Evolutionary conservation across 2,888 invertebrate genomes (phyloP), one percentile per base, ranked within the genome.

Genomic region (Epirrhoe tristata): DNA sequence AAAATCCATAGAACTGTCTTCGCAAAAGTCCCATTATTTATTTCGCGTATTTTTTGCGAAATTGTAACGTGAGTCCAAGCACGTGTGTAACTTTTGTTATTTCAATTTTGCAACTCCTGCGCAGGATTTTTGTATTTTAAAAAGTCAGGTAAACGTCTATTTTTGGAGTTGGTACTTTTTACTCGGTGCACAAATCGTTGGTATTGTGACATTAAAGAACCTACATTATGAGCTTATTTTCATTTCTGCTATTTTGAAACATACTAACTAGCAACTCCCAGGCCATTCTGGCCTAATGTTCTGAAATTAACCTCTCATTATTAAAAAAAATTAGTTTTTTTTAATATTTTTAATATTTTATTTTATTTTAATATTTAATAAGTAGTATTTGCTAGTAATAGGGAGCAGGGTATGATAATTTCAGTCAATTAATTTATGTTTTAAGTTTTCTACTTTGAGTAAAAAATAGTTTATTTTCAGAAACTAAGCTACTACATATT

Each of bases 1-100:
- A 86, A 87, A 90, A 88, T 89, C 85, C 81, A 77, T 79, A 72
- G 74, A 75, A 87, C 91, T 91, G 92, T 93, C 91, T 92, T 90
- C 85, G 86, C 81, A 75, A 87, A 90, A 92, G 76, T 84, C 83
- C 82, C 76, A 81, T 85, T 88, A 81, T 76, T 77, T 82, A 84
- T 82, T 84, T 84, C 79, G 78, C 77, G 76, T 81, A 85, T 86
- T 85, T 81, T 79, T 66, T 80, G 86, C 86, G 73, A 85, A 71
- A 87, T 84, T 78, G 91, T 83, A 91, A 92, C 82, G 71, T 77
- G 92, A 93, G 85, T 76, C 76, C 74, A 79, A 82, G 85, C 92
- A 92, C 93, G 93, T 92, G 92, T 87, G 80, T 81, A 81, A 76
- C 78, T 84, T 86, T 86, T 89, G 86, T 89, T 88, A 81, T 84